A percentile compares a stretch with the other conserved stretches of the same genome.
phyloP scores from a whole-genome alignment of 2,113 vertebrate genomes.

The Mixornis gularis region DNA sequence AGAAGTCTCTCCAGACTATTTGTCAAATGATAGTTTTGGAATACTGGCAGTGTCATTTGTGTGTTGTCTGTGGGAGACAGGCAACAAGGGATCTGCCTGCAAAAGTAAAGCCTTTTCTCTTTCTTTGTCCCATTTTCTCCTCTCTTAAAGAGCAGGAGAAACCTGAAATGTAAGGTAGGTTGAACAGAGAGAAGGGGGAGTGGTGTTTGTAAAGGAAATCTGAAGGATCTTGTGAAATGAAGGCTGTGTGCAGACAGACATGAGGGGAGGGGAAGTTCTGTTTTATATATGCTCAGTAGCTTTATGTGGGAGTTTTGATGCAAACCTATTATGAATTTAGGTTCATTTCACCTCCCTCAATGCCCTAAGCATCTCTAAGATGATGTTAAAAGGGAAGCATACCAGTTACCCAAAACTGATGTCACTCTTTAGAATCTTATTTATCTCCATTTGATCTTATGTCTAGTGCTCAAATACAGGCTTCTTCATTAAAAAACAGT shows the following conservation, averaged over 20 bases:
- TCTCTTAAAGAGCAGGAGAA: neutral
- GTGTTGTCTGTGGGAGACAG: neutral
- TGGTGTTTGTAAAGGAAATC: neutral
- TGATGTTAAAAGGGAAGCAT: neutral
- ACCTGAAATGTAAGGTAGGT: neutral
- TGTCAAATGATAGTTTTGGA: neutral
- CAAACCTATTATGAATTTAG: neutral
- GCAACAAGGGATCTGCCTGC: neutral
- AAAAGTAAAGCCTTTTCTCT: neutral
- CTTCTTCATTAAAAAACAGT: neutral
- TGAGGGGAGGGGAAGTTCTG: neutral
- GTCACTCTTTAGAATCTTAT: neutral
- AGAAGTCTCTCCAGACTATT: neutral
- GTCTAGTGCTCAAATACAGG: neutral
- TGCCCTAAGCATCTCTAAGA: neutral
- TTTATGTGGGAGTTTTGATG: neutral
- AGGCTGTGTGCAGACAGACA: neutral
- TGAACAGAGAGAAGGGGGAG: neutral
- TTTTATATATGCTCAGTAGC: neutral
- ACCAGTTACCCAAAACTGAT: neutral
- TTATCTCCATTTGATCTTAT: neutral
- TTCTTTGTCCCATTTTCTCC: neutral
- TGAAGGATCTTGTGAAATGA: neutral
- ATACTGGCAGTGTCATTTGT: neutral
- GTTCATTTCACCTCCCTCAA: neutral